phyloP scores from a whole-genome alignment of 2,113 vertebrate genomes.

The Potamarius usumacintae region DNA sequence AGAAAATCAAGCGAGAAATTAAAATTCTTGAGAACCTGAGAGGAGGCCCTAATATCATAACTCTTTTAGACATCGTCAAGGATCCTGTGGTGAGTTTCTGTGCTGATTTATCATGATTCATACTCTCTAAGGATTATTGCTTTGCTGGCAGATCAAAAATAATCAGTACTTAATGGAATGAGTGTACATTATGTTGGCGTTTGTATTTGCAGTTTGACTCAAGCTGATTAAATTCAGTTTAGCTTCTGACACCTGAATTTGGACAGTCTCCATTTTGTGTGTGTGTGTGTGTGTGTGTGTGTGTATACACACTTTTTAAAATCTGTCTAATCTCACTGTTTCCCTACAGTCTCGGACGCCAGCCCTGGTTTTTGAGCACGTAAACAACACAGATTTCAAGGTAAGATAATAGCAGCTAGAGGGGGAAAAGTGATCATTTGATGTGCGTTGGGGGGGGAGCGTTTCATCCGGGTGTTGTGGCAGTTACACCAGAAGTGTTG shows the following conservation, averaged over 20 bases:
- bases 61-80: slow-evolving; percentile 84
- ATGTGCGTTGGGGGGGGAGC: not conserved
- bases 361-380: slow-evolving; percentile 84
- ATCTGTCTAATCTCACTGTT: not conserved
- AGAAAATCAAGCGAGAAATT: slow-evolving; percentile 89
- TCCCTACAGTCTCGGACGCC: slow-evolving; percentile 80
- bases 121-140: not conserved
- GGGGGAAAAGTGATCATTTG: not conserved
- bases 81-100: slow-evolving; percentile 79
- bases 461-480: not conserved
- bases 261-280: not conserved
- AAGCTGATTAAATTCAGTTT: not conserved
- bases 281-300: not conserved
- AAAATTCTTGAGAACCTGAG: slow-evolving; percentile 86
- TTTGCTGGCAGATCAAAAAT: not conserved
- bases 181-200: not conserved
- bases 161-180: not conserved
- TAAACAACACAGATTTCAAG: slow-evolving; percentile 90
- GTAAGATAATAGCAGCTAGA: slow-evolving; percentile 53
- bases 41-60: slow-evolving; percentile 85
- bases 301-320: not conserved
- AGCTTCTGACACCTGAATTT: not conserved
- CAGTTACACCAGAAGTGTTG: not conserved
- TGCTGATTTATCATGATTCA: not conserved
- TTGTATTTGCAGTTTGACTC: not conserved